Base-by-base conservation (phyloP, 2,113 vertebrate species). In the Glaucidium brasilianum region DNA sequence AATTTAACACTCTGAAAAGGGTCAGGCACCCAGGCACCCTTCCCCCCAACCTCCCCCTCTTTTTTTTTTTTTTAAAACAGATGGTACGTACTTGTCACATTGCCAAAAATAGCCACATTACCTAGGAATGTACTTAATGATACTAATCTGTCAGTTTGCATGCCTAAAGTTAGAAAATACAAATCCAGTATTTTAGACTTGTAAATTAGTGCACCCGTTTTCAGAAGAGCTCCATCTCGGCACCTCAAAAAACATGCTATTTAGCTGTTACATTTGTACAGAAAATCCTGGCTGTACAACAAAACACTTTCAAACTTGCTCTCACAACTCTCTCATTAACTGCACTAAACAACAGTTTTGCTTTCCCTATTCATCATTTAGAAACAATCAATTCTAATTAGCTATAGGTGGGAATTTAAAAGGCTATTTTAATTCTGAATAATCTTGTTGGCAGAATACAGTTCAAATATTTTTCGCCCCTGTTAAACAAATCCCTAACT, bases 81-180 rank as follows among this genome's bases (percentile, higher is more conserved):
- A 34, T 5, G 2, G 8, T 19, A 68, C 1, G 1, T 19, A n/a
- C 5, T 64, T 41, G 29, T 9, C 34, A 1, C 1, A 34, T 39
- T 86, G 81, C 11, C 2, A 10, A 68, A 90, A 88, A 52, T 2
- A 85, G 43, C 23, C 63, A 45, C 50, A 69, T 47, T 58, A 78
- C 43, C 37, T 64, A 50, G 23, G 39, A 66, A 64, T 30, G 12
- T 13, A 22, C 25, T 78, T 86, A 52, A 8, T 39, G 45, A 76
- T 15, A 45, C 7, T 15, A 59, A 56, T 49, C 22, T 67, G 29
- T 52, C 68, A 6, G 35, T 62, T 81, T 91, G 34, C 20, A 5
- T 14, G 8, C 9, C 20, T 87, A 19, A 91, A 68, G 12, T 58
- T 58, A 75, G 67, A 84, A 84, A 72, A 87, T 15, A 81, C 58